Evolutionary conservation across 2,888 invertebrate genomes (phyloP).

Genomic region (Mythimna ferrago): DNA sequence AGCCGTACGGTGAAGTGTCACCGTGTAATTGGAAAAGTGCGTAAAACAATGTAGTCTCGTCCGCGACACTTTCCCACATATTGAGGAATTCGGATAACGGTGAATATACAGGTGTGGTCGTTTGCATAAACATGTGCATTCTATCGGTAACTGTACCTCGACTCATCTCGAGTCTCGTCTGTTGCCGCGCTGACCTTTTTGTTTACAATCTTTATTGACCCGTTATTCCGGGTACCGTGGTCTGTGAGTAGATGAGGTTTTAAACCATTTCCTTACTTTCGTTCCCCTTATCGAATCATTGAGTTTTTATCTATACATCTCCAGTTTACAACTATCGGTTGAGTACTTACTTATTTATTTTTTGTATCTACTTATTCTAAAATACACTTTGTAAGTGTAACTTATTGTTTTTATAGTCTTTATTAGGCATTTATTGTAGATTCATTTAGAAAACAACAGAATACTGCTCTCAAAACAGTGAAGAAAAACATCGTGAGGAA

Average conservation of each 20-base stretch:
- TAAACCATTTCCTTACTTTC: neutral
- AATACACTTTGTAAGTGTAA: too few relatives aligned
- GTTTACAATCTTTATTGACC: slow-evolving; percentile 40
- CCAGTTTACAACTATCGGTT: too few relatives aligned
- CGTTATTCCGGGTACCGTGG: slow-evolving; percentile 9
- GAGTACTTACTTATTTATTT: too few relatives aligned
- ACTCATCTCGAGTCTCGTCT: slow-evolving; percentile 47
- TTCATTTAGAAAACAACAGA: too few relatives aligned
- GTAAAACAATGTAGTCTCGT: slow-evolving; percentile 41
- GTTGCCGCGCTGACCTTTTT: slow-evolving; percentile 45
- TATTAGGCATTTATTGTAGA: too few relatives aligned
- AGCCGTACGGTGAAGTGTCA: slow-evolving; percentile 20
- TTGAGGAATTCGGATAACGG: slow-evolving; percentile 65
- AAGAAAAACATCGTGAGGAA: too few relatives aligned
- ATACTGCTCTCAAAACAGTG: too few relatives aligned
- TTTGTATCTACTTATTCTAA: too few relatives aligned
- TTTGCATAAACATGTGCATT: slow-evolving; percentile 64
- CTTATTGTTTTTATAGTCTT: too few relatives aligned
- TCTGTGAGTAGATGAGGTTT: slow-evolving; percentile 5
- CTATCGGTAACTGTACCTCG: slow-evolving; percentile 61
- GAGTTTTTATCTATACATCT: neutral
- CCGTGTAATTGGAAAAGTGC: slow-evolving; percentile 40
- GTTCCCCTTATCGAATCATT: neutral
- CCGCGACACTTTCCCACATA: slow-evolving; percentile 58
- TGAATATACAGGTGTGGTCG: slow-evolving; percentile 61